These are phyloP conservation scores for Chrysopilus asiliformis DNA, from an alignment of 2,888 invertebrate genomes.

Conservation along the genomic window DNA sequence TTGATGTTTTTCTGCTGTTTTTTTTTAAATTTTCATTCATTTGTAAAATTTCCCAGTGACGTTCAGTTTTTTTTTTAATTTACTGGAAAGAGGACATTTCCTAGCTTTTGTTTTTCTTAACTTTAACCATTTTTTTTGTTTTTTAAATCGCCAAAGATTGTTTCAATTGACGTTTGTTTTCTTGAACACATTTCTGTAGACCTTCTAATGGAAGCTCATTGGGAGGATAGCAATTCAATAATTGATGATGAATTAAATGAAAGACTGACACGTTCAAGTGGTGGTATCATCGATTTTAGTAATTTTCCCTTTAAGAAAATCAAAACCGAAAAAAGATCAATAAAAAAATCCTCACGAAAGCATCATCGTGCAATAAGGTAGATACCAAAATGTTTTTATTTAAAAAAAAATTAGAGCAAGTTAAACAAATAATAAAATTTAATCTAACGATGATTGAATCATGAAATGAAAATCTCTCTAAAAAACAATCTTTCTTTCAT, in stretches of 20 bases:
- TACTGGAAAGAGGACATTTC: not conserved
- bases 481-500: not conserved
- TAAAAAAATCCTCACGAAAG: constrained; percentile 1
- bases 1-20: no score
- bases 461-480: constrained; percentile 4
- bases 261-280: not conserved
- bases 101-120: not conserved
- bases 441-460: constrained; percentile 1
- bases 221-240: constrained; percentile 6
- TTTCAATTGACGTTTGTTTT: not conserved
- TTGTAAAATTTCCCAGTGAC: no score
- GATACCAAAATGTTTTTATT: not conserved
- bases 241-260: constrained; percentile 2
- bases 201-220: constrained; percentile 4
- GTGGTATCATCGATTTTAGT: constrained; percentile 3
- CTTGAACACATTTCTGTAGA: constrained; percentile 6
- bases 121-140: not conserved
- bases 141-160: not conserved
- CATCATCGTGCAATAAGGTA: constrained; percentile 5
- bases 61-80: no score
- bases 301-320: constrained; percentile 6
- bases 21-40: no score
- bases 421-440: not conserved
- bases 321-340: constrained; percentile 5
- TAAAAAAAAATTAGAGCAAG: not conserved